phyloP scores from a whole-genome alignment of 2,113 vertebrate species.

The Pyrgilauda ruficollis region DNA sequence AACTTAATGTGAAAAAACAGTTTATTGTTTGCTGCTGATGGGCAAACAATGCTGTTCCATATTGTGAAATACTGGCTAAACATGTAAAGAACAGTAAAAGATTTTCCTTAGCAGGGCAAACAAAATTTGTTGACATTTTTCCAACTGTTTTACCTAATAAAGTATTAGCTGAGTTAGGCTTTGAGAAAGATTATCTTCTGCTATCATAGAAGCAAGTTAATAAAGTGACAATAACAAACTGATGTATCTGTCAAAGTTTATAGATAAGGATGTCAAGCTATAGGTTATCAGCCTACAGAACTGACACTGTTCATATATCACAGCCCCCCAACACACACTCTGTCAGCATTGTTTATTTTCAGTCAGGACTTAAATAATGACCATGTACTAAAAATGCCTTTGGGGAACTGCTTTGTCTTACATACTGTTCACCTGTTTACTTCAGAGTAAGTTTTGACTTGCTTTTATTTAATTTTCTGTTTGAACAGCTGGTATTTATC shows the following conservation, averaged over 20 bases:
- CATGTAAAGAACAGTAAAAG: slow-evolving; percentile 29
- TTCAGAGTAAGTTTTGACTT: slow-evolving; percentile 65
- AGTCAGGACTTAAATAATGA: slow-evolving; percentile 73
- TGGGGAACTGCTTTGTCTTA: slow-evolving; percentile 69
- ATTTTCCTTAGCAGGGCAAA: background rate
- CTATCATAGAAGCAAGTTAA: slow-evolving; percentile 66
- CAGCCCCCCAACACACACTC: slow-evolving; percentile 53
- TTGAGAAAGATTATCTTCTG: slow-evolving; percentile 56
- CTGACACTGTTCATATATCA: slow-evolving; percentile 70
- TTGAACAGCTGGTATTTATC: slow-evolving; percentile 66
- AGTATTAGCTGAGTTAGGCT: slow-evolving; percentile 42
- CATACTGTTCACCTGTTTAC: slow-evolving; percentile 66
- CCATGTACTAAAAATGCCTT: slow-evolving; percentile 67
- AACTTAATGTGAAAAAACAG: slow-evolving; percentile 66
- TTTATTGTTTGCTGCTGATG: slow-evolving; percentile 61
- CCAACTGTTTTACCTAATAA: slow-evolving; percentile 58
- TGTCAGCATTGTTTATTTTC: slow-evolving; percentile 74
- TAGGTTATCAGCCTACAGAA: slow-evolving; percentile 70
- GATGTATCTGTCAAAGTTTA: slow-evolving; percentile 68
- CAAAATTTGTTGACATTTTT: slow-evolving; percentile 22
- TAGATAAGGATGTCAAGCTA: slow-evolving; percentile 73
- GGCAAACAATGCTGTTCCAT: slow-evolving; percentile 54
- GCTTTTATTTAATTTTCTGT: slow-evolving; percentile 63
- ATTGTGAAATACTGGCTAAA: slow-evolving; percentile 43
- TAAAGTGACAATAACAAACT: slow-evolving; percentile 74